phyloP scores from a whole-genome alignment of 1,140 invertebrate species.

The Neodiprion pinetum region DNA sequence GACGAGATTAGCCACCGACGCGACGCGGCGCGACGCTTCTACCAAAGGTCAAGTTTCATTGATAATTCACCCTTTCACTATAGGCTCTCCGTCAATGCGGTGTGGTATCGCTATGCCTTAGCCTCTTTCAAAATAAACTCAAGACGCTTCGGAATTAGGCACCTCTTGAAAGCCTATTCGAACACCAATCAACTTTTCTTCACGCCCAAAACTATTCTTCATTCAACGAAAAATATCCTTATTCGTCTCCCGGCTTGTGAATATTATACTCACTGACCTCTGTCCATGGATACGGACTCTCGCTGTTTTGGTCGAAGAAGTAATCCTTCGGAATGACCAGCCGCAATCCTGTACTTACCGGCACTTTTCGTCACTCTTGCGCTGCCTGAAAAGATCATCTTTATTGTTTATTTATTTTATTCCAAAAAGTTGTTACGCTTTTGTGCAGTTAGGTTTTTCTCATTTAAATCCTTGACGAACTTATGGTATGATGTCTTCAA shows the following conservation, averaged over 20 bases:
- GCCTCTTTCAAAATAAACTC: too few relatives aligned
- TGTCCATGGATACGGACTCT: not conserved
- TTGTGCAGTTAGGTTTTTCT: too few relatives aligned
- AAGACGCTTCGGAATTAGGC: not conserved
- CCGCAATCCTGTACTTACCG: too few relatives aligned
- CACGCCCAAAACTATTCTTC: not conserved
- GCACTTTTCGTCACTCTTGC: too few relatives aligned
- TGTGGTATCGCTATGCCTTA: too few relatives aligned
- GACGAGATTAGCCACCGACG: constrained; percentile 3
- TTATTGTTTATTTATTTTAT: too few relatives aligned
- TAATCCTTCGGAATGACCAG: too few relatives aligned
- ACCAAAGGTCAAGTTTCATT: constrained; percentile 2
- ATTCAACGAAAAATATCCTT: not conserved
- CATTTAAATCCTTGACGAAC: too few relatives aligned
- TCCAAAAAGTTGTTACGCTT: too few relatives aligned
- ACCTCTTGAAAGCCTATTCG: not conserved
- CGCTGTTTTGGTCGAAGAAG: too few relatives aligned
- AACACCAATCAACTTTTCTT: not conserved
- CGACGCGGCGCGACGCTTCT: not conserved
- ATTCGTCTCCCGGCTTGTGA: not conserved
- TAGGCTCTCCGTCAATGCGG: not conserved
- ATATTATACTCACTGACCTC: not conserved
- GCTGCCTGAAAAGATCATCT: too few relatives aligned
- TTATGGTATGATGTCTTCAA: too few relatives aligned
- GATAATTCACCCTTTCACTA: not conserved